phyloP scores from a whole-genome alignment of 1,140 invertebrate genomes.

The Periplaneta americana region DNA sequence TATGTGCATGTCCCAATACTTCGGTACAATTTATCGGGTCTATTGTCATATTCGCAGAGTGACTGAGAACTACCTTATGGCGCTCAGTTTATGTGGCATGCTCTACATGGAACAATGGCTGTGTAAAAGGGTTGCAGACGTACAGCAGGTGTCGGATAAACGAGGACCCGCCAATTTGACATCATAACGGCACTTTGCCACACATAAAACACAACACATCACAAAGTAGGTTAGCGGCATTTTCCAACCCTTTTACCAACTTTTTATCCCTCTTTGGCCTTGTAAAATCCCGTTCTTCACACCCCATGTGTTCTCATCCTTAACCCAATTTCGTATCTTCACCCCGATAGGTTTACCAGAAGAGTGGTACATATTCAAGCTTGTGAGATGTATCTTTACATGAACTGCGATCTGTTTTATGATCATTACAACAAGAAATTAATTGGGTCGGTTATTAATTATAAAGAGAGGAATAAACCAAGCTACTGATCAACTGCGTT shows the following conservation, averaged over 20 bases:
- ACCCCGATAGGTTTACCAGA: not conserved
- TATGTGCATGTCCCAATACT: too few species aligned
- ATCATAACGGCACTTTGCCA: not conserved
- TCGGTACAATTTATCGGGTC: too few species aligned
- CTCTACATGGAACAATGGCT: too few species aligned
- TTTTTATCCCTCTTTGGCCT: not conserved
- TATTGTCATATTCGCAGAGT: too few species aligned
- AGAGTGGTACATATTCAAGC: not conserved
- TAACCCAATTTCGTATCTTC: not conserved
- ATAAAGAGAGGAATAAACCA: too few species aligned
- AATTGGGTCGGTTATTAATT: too few species aligned
- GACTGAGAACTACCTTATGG: too few species aligned
- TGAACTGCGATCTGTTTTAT: too few species aligned
- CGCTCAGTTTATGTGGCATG: too few species aligned
- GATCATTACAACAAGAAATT: too few species aligned
- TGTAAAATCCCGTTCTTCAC: not conserved
- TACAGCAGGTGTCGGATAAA: not conserved
- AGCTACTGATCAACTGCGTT: too few species aligned
- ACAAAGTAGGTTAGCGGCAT: not conserved
- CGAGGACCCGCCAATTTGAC: not conserved
- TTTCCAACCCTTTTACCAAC: not conserved
- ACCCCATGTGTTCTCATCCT: not conserved
- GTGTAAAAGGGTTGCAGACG: not conserved
- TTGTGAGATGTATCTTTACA: too few species aligned
- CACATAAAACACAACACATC: not conserved